Base-by-base conservation (phyloP, 2,888 invertebrate genomes). In the Axea sp. region DNA sequence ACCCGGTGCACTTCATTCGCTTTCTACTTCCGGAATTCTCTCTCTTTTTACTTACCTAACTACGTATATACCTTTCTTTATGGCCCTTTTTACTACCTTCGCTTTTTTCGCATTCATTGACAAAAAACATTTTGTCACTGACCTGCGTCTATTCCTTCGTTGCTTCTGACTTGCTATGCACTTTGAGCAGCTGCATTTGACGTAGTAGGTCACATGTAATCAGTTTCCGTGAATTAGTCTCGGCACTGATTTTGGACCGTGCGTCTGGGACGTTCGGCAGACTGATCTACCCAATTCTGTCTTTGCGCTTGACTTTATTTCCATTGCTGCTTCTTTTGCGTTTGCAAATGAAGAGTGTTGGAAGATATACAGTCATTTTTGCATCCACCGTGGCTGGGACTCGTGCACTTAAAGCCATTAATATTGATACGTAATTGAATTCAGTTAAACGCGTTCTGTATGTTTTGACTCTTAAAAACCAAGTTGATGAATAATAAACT, bases 61-160 rank as follows among this genome's bases (percentile, higher is more conserved):
- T n/a, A n/a, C n/a, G n/a, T n/a, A n/a, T n/a, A n/a, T n/a, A n/a
- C n/a, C n/a, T n/a, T n/a, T n/a, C n/a, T n/a, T n/a, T n/a, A n/a
- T n/a, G n/a, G n/a, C n/a, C 15, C 11, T 7, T 22, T 17, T 8
- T 31, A 4, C 55, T 5, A n/a, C 26, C 30, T 3, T 6, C 33
- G 45, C 12, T 53, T 51, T 57, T 60, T 49, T 53, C 26, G 51
- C 43, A 43, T 35, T 28, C 49, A 69, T 67, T 64, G 64, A 71
- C 53, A 59, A 62, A 62, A n/a, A 68, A 64, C 47, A 68, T 73
- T 71, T 67, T 28, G 68, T 73, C 49, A 65, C 75, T 75, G 73
- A 76, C 73, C 76, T 65, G 71, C 62, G 53, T n/a, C 26, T n/a
- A n/a, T n/a, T n/a, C n/a, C n/a, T n/a, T n/a, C n/a, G n/a, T n/a